These are phyloP conservation scores for Astatoreochromis straeleni DNA, from an alignment of 2,113 vertebrate species.

Conservation along the genomic window DNA sequence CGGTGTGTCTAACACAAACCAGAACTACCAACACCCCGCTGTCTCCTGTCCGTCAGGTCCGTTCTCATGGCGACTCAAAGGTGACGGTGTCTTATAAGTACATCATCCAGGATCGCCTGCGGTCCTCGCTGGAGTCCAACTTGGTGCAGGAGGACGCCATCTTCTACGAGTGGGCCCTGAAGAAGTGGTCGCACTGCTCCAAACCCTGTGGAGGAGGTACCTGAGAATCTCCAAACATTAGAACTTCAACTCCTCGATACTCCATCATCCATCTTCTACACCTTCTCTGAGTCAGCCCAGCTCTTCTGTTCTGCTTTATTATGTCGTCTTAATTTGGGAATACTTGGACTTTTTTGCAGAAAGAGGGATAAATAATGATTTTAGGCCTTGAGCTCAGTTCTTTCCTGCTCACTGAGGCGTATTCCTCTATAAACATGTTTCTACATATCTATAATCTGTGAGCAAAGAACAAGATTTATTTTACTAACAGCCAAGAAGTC, in stretches of 20 bases:
- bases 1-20: not conserved
- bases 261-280: not conserved
- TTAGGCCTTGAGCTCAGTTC: not conserved
- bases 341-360: not conserved
- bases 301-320: not conserved
- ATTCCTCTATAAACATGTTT: not conserved
- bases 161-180: conserved; percentile 91
- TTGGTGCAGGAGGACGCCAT: conserved; percentile 80
- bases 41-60: conserved; percentile 69
- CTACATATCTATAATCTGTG: not conserved
- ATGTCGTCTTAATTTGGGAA: not conserved
- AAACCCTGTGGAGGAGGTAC: conserved; percentile 94
- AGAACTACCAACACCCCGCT: not conserved
- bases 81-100: conserved; percentile 93
- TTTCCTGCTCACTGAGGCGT: not conserved
- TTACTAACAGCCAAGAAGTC: not conserved
- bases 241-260: not conserved
- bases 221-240: not conserved
- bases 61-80: conserved; percentile 78
- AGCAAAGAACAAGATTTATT: not conserved
- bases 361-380: not conserved
- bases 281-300: not conserved
- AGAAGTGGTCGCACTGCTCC: conserved; percentile 94
- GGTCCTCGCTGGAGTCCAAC: conserved; percentile 84
- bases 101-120: conserved; percentile 86